Base-by-base conservation (phyloP, 2,888 invertebrate species). In the Phyto melanocephala region DNA sequence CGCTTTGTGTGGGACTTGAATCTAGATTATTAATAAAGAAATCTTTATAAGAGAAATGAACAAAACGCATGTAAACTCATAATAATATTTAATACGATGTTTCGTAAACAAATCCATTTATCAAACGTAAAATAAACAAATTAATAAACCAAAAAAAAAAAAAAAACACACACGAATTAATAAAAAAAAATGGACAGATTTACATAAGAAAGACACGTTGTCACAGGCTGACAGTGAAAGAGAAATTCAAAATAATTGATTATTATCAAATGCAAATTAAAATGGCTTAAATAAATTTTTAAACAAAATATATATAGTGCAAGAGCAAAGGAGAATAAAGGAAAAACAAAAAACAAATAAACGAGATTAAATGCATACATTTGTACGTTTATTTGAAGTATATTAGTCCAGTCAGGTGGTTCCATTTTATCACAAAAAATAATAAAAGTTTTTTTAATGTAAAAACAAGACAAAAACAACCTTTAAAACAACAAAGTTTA, bases 381-480 rank as follows among this genome's bases (percentile, higher is more conserved):
- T n/a, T 40, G 22, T 60, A 15, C 35, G 37, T 71, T 24, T 45
- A 52, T 77, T 68, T 54, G 22, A 60, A 50, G 60, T 47, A 52
- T 60, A 60, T 60, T 47, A 67, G 28, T 42, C 40, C 15, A 70
- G 42, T 77, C 77, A 77, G 68, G 68, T 77, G 77, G 42, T 52
- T 62, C 45, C 45, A 68, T 45, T 68, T 68, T 15, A 60, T 3
- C 5, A 50, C 60, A 35, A 60, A 35, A 62, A 7, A 28, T 6
- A 10, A 33, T 17, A 35, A 10, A 33, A 0, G 4, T 10, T n/a
- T n/a, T n/a, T n/a, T n/a, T n/a, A n/a, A 37, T 3, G 45, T 22
- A 35, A 22, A 47, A 7, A 42, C n/a, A 58, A 33, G n/a, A n/a
- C n/a, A 35, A 62, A 7, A 68, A 50, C 74, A 45, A 35, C 33